Percentiles rank a stretch among this genome's conserved stretches.
phyloP scores from a whole-genome alignment of 2,113 vertebrate genomes.

The Diphyllodes magnificus region DNA sequence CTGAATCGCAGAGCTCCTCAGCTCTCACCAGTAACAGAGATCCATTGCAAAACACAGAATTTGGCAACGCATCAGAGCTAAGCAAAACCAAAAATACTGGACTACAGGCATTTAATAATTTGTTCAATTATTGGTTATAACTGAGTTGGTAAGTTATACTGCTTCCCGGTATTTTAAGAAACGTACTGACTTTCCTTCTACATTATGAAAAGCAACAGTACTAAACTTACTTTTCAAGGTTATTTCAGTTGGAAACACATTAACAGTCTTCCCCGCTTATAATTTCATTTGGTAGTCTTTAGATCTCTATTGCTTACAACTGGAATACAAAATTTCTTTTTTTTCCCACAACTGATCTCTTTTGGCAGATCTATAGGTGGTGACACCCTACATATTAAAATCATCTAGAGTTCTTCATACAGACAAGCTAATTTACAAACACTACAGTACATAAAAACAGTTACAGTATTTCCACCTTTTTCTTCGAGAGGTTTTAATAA shows the following conservation, averaged over 20 bases:
- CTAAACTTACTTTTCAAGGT: neutral
- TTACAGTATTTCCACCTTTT: neutral
- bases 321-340: neutral
- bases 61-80: neutral
- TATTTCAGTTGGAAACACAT: neutral
- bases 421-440: neutral
- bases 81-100: neutral
- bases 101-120: neutral
- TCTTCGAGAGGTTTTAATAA: neutral
- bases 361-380: neutral
- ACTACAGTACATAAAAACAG: neutral
- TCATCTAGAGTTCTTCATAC: neutral
- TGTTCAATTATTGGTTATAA: neutral
- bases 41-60: neutral
- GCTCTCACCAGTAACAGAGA: neutral
- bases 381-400: neutral
- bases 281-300: neutral
- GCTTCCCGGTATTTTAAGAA: neutral
- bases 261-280: neutral
- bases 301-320: neutral
- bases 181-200: neutral
- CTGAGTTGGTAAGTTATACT: neutral
- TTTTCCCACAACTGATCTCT: neutral
- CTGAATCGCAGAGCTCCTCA: neutral
- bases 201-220: neutral